These are phyloP conservation scores for Hermetia illucens DNA, from an alignment of 1,140 invertebrate genomes.

Conservation along the genomic window DNA sequence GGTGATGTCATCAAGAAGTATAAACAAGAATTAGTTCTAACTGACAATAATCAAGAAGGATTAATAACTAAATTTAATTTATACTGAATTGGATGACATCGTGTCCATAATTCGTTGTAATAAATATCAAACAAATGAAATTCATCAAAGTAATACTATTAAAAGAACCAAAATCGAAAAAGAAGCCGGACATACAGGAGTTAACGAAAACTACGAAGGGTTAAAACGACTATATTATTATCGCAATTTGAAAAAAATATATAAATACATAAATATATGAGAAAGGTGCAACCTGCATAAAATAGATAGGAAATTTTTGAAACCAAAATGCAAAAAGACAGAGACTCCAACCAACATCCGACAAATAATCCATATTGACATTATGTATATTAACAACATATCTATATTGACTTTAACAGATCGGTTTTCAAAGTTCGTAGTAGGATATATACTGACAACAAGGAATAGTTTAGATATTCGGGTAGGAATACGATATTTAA, in stretches of 20 bases:
- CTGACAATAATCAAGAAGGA: slow-evolving; percentile 2
- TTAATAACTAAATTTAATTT: slow-evolving; percentile 4
- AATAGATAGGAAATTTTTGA: slow-evolving; percentile 3
- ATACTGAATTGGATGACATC: slow-evolving; percentile 3
- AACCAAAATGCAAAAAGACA: slow-evolving; percentile 3
- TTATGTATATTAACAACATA: too few relatives aligned
- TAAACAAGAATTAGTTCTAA: not conserved
- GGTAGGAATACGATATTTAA: too few relatives aligned
- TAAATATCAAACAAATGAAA: slow-evolving; percentile 1
- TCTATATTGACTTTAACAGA: too few relatives aligned
- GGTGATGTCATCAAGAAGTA: not conserved
- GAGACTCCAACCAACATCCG: slow-evolving; percentile 1
- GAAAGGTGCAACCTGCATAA: slow-evolving; percentile 1
- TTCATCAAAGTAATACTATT: slow-evolving; percentile 1
- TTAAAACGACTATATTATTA: slow-evolving; percentile 3
- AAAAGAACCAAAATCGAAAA: slow-evolving; percentile 1
- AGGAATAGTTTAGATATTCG: too few relatives aligned
- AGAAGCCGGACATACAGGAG: slow-evolving; percentile 6
- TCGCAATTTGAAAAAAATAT: slow-evolving; percentile 2
- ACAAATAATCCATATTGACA: slow-evolving; percentile 4
- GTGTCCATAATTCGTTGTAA: too few relatives aligned
- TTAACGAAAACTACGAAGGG: slow-evolving; percentile 1
- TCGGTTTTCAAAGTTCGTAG: too few relatives aligned
- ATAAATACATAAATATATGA: slow-evolving; percentile 5
- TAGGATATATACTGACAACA: too few relatives aligned